phyloP scores from a whole-genome alignment of 1,140 invertebrate genomes.

The Octopus sinensis region DNA sequence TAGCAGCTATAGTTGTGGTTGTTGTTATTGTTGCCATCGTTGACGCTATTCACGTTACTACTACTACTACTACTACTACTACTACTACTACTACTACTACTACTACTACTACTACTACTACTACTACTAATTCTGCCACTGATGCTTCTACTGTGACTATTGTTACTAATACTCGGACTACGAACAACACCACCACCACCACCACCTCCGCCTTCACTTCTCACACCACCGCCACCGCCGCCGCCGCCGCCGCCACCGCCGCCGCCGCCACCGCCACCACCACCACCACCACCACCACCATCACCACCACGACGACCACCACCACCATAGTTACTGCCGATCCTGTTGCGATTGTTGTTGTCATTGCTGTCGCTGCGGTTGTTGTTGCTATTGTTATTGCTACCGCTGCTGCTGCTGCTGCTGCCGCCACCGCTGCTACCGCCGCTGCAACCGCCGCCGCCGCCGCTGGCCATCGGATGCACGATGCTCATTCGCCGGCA shows the following conservation, averaged over 20 bases:
- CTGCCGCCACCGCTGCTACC: too few relatives aligned
- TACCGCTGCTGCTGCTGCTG: too few relatives aligned
- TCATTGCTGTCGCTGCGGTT: too few relatives aligned
- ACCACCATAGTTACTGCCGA: too few relatives aligned
- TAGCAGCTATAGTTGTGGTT: neutral
- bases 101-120: neutral
- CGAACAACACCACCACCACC: neutral
- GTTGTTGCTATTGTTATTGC: too few relatives aligned
- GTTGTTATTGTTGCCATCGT: neutral
- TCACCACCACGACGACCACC: too few relatives aligned
- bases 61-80: slow-evolving; percentile 13
- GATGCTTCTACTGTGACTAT: slow-evolving; percentile 12
- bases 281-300: too few relatives aligned
- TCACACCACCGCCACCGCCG: neutral
- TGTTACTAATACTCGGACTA: neutral
- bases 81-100: neutral
- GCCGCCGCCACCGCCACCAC: slow-evolving; percentile 2
- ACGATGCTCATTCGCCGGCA: too few relatives aligned
- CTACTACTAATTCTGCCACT: neutral
- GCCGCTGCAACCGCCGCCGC: too few relatives aligned
- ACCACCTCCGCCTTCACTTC: slow-evolving; percentile 5
- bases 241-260: neutral
- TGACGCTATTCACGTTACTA: neutral
- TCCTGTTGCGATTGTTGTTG: too few relatives aligned
- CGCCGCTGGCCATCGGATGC: too few relatives aligned